Conservation (phyloP, 2,888 invertebrate species). For the Leptopilina syphax region DNA sequence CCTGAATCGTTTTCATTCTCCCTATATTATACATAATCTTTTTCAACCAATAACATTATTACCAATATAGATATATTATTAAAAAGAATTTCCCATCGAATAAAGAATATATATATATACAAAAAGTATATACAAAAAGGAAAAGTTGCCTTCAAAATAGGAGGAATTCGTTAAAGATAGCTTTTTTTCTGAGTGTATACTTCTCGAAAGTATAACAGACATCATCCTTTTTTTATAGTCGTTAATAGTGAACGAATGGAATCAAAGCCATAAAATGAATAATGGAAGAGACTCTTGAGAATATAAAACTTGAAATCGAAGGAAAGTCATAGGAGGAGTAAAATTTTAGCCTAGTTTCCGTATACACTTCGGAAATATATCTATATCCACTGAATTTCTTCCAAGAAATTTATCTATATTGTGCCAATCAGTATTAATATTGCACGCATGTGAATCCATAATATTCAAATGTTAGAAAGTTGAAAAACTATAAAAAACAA, state of each 20-base stretch:
- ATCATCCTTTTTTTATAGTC: not conserved
- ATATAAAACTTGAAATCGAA: constrained; percentile 18
- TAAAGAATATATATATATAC: no score
- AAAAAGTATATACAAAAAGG: no score
- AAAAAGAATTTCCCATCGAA: no score
- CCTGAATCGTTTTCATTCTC: constrained; percentile 37
- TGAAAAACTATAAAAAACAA: constrained; percentile 5
- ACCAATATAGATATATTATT: no score
- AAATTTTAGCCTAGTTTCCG: constrained; percentile 25
- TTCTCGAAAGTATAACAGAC: constrained; percentile 7
- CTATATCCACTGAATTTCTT: not conserved
- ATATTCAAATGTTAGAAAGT: constrained; percentile 31
- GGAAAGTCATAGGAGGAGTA: constrained; percentile 10
- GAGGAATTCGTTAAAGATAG: no score
- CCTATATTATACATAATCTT: not conserved
- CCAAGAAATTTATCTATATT: no score
- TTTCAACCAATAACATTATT: no score
- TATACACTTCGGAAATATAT: not conserved
- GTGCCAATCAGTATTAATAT: not conserved
- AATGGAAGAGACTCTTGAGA: constrained; percentile 8
- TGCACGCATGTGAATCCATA: constrained; percentile 10
- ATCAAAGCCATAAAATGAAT: constrained; percentile 23
- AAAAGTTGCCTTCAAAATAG: no score
- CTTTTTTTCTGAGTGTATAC: not conserved
- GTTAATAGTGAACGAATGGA: not conserved